These are phyloP conservation scores for Patella vulgata DNA, from an alignment of 1,140 invertebrate genomes.

Conservation along the genomic window DNA sequence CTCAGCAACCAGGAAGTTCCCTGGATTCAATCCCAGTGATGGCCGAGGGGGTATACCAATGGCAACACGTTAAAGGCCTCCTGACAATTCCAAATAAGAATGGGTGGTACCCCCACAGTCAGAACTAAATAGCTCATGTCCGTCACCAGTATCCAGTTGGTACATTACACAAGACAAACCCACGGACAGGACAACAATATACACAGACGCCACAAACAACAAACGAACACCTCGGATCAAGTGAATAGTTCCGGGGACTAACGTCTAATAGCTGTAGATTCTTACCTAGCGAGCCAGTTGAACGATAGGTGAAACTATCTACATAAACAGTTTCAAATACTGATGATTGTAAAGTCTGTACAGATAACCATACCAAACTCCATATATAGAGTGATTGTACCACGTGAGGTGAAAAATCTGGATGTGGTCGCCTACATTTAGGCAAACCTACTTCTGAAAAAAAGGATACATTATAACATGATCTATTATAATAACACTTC, in stretches of 20 bases:
- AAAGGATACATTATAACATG: conserved; percentile 3
- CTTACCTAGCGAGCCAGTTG: conserved; percentile 1
- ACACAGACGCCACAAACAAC: no score
- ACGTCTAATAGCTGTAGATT: background rate
- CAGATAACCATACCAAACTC: conserved; percentile 40
- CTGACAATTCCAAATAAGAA: no score
- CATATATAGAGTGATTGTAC: conserved; percentile 36
- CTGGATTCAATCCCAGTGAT: no score
- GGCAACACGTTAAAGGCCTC: no score
- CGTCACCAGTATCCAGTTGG: background rate
- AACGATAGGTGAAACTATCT: no score
- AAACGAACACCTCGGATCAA: no score
- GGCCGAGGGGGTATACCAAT: no score
- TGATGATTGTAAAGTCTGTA: conserved; percentile 37
- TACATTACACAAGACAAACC: no score
- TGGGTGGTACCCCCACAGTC: no score
- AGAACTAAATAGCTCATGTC: no score
- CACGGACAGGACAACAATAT: background rate
- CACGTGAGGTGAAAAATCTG: conserved; percentile 24
- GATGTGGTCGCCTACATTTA: conserved; percentile 13
- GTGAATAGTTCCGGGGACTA: background rate
- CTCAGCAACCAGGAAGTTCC: no score
- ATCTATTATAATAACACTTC: background rate
- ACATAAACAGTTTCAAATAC: conserved; percentile 34
- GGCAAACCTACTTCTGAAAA: conserved; percentile 26